Evolutionary conservation across 2,113 vertebrate species (phyloP).

Genomic region (Saimiri boliviensis): DNA sequence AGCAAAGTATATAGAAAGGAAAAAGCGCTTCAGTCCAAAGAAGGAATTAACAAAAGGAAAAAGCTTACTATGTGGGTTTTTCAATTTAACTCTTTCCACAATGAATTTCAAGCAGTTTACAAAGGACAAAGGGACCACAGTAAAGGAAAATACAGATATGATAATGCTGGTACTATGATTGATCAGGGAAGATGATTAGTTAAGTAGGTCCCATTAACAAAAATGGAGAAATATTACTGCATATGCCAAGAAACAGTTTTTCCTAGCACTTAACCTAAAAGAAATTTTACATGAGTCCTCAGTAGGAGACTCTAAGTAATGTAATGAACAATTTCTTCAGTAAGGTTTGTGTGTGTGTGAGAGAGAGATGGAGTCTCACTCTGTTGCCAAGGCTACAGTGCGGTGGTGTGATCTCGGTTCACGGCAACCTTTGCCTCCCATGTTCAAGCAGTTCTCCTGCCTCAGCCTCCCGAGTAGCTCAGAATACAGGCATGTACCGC

Average conservation of each 20-base stretch:
- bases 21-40: neutral
- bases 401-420: too few species aligned
- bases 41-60: slow-evolving; percentile 5
- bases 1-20: neutral
- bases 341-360: neutral
- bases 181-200: neutral
- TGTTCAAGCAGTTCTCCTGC: too few species aligned
- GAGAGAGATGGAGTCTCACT: too few species aligned
- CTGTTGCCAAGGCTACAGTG: too few species aligned
- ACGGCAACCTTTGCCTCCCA: too few species aligned
- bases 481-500: too few species aligned
- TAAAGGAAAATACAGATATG: neutral
- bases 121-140: neutral
- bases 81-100: neutral
- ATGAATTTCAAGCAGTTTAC: neutral
- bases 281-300: neutral
- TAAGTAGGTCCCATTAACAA: neutral
- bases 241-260: neutral
- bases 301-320: neutral
- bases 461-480: too few species aligned
- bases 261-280: neutral
- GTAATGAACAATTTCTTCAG: neutral
- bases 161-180: neutral
- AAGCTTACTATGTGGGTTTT: neutral
- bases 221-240: neutral